Percentiles rank a stretch among this genome's conserved stretches.
phyloP scores from a whole-genome alignment of 2,888 invertebrate genomes.

The Hartigia nigra region DNA sequence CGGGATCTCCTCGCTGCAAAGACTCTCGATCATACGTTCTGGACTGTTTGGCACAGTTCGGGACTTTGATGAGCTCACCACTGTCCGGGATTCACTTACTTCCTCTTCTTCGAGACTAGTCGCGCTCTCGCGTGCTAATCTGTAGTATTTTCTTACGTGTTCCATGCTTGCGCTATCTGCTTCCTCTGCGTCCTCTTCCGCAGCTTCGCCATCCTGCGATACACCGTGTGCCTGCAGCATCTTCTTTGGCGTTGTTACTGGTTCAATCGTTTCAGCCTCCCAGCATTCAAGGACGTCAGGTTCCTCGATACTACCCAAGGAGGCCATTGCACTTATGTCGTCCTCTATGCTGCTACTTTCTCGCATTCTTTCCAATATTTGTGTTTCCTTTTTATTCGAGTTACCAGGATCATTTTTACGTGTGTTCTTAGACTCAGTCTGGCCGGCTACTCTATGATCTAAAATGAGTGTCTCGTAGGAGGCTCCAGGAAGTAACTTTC shows the following conservation, averaged over 20 bases:
- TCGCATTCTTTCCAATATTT: conserved; percentile 1
- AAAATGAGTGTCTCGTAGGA: conserved; percentile 37
- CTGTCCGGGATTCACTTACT: conserved; percentile 20
- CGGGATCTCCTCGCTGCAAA: conserved; percentile 44
- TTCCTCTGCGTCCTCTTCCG: conserved; percentile 37
- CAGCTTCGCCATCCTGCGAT: conserved; percentile 41
- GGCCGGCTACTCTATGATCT: neutral
- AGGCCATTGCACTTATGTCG: conserved; percentile 31
- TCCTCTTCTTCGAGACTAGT: conserved; percentile 47
- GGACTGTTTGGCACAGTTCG: conserved; percentile 43
- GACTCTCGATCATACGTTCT: conserved; percentile 39
- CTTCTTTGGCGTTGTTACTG: conserved; percentile 47
- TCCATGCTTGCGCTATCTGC: conserved; percentile 45
- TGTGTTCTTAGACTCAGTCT: neutral
- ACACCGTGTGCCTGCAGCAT: conserved; percentile 35
- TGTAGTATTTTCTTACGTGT: conserved; percentile 58
- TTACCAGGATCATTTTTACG: neutral
- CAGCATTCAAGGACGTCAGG: conserved; percentile 68
- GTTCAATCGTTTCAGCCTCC: conserved; percentile 63
- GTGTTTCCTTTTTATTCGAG: neutral
- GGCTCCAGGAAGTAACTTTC: conserved; percentile 53
- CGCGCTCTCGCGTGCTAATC: conserved; percentile 49
- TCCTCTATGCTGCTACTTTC: conserved; percentile 4
- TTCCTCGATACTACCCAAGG: conserved; percentile 60
- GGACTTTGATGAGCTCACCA: conserved; percentile 16